Evolutionary conservation across 2,113 vertebrate genomes (phyloP), one percentile per base, ranked within the genome.

Genomic region (Dipodomys merriami): DNA sequence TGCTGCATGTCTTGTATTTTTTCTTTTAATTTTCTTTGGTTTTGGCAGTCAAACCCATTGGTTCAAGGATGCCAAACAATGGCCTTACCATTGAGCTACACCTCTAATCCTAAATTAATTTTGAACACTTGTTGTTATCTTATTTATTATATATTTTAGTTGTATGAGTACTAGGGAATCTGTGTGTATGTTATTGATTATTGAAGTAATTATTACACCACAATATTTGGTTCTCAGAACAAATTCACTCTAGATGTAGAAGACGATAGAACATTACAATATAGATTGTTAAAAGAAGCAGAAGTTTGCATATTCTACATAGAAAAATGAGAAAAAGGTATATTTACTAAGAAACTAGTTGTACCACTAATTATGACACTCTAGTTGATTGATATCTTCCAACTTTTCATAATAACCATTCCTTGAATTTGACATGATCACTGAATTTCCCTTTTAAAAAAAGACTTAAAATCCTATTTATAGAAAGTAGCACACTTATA

Each of bases 341-440:
- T 44, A 90, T 72, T 73, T 67, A 68, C 78, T 84, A 10, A 82
- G 39, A 96, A 86, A 18, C 2, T 84, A 80, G 83, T 83, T 49
- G 35, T 0, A 49, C 25, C 39, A 53, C 39, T 39, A 39, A 39
- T 39, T 39, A 39, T 39, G 12, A 11, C 3, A 88, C 15, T 69
- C 29, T 62, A 83, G 6, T 62, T 89, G n/a, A 12, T 67, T 86
- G 93, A 69, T 6, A 90, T 29, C 46, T 57, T 20, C 46, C 46
- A 3, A 85, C 90, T 73, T 83, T 94, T 49, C 25, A 86, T 80
- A 1, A 30, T 39, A 74, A 49, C 1, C 69, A 23, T 69, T 86
- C 11, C 69, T 96, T 91, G 53, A 91, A 6, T 76, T 35, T 91
- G 20, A 2, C 22, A 73, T 86, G 74, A 80, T 68, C 16, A 57